These are phyloP conservation scores for Sturmia bella DNA, from an alignment of 2,888 invertebrate genomes.

Conservation along the genomic window DNA sequence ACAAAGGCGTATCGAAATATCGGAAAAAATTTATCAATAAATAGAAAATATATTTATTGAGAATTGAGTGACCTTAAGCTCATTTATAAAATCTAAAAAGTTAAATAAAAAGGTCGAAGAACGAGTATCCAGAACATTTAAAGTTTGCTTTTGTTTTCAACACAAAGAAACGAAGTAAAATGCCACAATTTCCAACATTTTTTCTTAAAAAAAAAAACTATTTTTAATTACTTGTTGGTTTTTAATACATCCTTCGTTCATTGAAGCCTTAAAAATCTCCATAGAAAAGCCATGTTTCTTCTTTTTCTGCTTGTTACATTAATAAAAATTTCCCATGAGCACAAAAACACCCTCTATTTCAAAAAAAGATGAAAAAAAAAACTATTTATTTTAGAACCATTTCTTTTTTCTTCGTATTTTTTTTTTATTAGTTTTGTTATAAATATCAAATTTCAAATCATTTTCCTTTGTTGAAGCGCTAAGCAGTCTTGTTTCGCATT, in stretches of 20 bases:
- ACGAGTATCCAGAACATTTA: too few species aligned
- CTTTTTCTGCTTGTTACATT: conserved; percentile 9
- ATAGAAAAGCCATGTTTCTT: neutral
- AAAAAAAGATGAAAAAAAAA: conserved; percentile 12
- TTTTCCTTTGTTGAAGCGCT: conserved; percentile 61
- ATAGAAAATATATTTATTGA: too few species aligned
- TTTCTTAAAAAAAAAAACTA: conserved; percentile 2
- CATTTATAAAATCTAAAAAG: too few species aligned
- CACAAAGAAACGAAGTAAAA: too few species aligned
- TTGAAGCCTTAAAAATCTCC: conserved; percentile 10
- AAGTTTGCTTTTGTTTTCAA: too few species aligned
- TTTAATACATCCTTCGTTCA: neutral
- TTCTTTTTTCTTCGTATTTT: conserved; percentile 22
- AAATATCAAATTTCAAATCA: conserved; percentile 66
- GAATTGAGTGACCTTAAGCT: too few species aligned
- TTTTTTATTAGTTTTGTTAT: conserved; percentile 48
- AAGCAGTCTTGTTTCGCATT: conserved; percentile 17
- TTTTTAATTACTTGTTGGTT: neutral
- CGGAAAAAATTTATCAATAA: too few species aligned
- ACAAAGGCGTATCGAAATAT: too few species aligned
- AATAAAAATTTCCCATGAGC: conserved; percentile 49
- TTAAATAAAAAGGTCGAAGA: too few species aligned
- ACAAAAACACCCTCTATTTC: conserved; percentile 37
- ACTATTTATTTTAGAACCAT: conserved; percentile 23
- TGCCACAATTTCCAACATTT: too few species aligned